A percentile compares a stretch with the other conserved stretches of the same genome.
Evolutionary conservation across 2,797 vertebrate genomes (phyloP).

Genomic region (Fringilla coelebs): DNA sequence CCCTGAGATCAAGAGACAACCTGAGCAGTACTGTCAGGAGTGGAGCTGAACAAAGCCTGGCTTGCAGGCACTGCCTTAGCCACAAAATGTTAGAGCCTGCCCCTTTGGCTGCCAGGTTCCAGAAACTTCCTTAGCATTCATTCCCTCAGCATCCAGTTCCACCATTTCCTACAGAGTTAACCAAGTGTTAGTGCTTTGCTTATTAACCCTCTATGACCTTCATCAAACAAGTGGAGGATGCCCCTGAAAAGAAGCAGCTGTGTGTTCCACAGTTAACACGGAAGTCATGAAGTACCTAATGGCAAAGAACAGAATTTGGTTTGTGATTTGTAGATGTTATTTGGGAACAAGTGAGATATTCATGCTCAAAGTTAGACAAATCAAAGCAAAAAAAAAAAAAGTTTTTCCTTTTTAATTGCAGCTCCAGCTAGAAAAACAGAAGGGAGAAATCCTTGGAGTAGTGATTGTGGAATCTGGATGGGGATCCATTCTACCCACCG

Average conservation of each 20-base stretch:
- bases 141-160: not conserved
- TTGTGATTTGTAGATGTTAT: not conserved
- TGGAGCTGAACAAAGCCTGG: not conserved
- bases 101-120: not conserved
- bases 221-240: not conserved
- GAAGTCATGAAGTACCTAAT: not conserved
- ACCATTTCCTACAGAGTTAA: not conserved
- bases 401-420: slow-evolving; percentile 59
- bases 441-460: slow-evolving; percentile 97
- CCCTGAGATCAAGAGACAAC: not conserved
- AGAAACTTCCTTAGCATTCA: not conserved
- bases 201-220: not conserved
- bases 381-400: not conserved
- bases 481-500: slow-evolving; percentile 98
- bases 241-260: not conserved
- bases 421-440: slow-evolving; percentile 96
- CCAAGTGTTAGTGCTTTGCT: not conserved
- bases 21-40: not conserved
- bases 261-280: not conserved
- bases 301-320: not conserved
- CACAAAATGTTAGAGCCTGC: not conserved
- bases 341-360: not conserved
- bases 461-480: slow-evolving; percentile 99
- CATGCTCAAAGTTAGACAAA: not conserved
- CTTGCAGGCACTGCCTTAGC: not conserved